Conservation (phyloP, 2,113 vertebrate species). For the Pluvialis apricaria region DNA sequence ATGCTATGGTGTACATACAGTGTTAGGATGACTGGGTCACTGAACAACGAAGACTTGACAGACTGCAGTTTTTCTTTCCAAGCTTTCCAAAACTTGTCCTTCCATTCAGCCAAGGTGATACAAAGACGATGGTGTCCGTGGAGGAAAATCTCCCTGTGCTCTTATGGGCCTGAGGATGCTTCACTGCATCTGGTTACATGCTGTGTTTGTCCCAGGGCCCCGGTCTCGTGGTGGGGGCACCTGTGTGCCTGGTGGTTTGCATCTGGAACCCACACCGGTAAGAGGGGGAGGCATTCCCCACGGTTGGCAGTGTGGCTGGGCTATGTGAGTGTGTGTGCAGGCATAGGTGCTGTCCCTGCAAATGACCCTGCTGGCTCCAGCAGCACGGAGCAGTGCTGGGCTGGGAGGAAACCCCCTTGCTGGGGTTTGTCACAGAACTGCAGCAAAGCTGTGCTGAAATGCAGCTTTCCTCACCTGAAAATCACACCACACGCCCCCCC, state of each 20-base stretch:
- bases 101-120: background rate
- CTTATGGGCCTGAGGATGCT: fast-evolving
- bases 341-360: fast-evolving
- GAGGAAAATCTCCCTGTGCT: fast-evolving
- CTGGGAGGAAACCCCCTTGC: background rate
- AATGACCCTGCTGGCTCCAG: background rate
- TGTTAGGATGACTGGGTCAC: background rate
- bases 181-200: fast-evolving
- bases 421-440: background rate
- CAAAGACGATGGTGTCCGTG: fast-evolving
- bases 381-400: fast-evolving
- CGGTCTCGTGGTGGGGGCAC: background rate
- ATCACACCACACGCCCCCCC: background rate
- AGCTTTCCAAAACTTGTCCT: background rate
- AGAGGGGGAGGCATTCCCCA: fast-evolving
- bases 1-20: fast-evolving
- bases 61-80: background rate
- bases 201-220: background rate
- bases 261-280: fast-evolving
- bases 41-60: background rate
- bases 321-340: fast-evolving
- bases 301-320: background rate
- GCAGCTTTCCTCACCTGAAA: background rate
- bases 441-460: background rate
- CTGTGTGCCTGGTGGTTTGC: background rate